These are phyloP conservation scores for Lithophane socia DNA, from an alignment of 2,888 invertebrate species.

Conservation along the genomic window DNA sequence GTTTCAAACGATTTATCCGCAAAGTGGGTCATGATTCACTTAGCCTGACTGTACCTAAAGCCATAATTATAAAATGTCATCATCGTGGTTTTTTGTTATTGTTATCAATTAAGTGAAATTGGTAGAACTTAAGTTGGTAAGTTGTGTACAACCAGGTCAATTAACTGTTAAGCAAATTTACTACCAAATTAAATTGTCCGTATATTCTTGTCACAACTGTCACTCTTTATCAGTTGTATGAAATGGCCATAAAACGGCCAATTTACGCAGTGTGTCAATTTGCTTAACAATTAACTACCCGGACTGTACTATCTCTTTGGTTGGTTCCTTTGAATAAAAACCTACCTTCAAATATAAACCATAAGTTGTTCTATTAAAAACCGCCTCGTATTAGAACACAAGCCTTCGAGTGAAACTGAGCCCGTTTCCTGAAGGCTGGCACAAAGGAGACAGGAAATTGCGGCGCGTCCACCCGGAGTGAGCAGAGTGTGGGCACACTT, in stretches of 20 bases:
- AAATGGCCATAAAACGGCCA: background rate
- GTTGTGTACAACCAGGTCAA: background rate
- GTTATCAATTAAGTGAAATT: background rate
- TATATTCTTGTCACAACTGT: background rate
- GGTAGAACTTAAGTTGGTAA: background rate
- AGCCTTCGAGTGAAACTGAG: constrained; percentile 43
- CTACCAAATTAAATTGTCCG: background rate
- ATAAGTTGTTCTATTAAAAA: constrained; percentile 49
- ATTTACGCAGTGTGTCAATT: background rate
- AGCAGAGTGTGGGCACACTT: constrained; percentile 18
- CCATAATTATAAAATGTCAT: too few relatives aligned
- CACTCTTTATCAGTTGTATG: background rate
- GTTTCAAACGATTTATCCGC: too few relatives aligned
- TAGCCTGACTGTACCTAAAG: too few relatives aligned
- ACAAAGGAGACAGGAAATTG: constrained; percentile 52
- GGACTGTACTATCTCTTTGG: background rate
- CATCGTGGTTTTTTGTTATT: background rate
- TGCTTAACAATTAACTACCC: too few relatives aligned
- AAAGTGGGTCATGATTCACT: too few relatives aligned
- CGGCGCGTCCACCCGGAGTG: constrained; percentile 24
- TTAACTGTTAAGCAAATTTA: background rate
- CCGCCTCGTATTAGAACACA: constrained; percentile 5
- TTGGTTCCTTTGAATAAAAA: background rate
- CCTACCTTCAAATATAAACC: constrained; percentile 5
- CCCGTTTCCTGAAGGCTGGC: constrained; percentile 26